These are phyloP conservation scores for Lycophotia porphyrea DNA, from an alignment of 2,888 invertebrate species.

Conservation along the genomic window DNA sequence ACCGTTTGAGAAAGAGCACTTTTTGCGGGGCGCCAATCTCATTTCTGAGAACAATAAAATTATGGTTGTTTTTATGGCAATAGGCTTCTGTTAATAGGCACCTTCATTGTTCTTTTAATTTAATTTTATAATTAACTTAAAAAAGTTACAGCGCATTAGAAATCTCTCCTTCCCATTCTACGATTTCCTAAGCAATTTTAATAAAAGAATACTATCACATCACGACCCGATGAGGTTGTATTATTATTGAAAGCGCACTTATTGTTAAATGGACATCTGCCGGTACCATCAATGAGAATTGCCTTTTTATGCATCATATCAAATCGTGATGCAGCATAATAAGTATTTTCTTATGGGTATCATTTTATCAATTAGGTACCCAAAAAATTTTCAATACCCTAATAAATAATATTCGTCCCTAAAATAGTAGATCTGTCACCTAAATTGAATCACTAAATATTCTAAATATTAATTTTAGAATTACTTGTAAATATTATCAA, in stretches of 20 bases:
- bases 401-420: too few species aligned
- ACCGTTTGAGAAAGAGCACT: slow-evolving; percentile 76
- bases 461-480: too few species aligned
- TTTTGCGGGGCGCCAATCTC: slow-evolving; percentile 78
- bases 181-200: slow-evolving; percentile 42
- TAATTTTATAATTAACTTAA: slow-evolving; percentile 30
- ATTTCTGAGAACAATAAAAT: slow-evolving; percentile 75
- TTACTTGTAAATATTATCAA: too few species aligned
- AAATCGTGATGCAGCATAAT: slow-evolving; percentile 69
- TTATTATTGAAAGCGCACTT: slow-evolving; percentile 73
- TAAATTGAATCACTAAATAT: too few species aligned
- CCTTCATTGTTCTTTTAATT: slow-evolving; percentile 33
- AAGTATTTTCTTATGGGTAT: slow-evolving; percentile 61
- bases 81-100: slow-evolving; percentile 55
- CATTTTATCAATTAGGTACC: too few species aligned
- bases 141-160: slow-evolving; percentile 31
- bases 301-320: slow-evolving; percentile 68
- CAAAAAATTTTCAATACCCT: too few species aligned
- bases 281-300: slow-evolving; percentile 74
- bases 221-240: slow-evolving; percentile 60
- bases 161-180: slow-evolving; percentile 21
- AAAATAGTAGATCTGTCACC: too few species aligned
- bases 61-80: slow-evolving; percentile 65
- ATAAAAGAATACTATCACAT: slow-evolving; percentile 58
- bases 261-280: slow-evolving; percentile 81